phyloP scores from a whole-genome alignment of 2,113 vertebrate genomes.

The Hypomesus transpacificus region DNA sequence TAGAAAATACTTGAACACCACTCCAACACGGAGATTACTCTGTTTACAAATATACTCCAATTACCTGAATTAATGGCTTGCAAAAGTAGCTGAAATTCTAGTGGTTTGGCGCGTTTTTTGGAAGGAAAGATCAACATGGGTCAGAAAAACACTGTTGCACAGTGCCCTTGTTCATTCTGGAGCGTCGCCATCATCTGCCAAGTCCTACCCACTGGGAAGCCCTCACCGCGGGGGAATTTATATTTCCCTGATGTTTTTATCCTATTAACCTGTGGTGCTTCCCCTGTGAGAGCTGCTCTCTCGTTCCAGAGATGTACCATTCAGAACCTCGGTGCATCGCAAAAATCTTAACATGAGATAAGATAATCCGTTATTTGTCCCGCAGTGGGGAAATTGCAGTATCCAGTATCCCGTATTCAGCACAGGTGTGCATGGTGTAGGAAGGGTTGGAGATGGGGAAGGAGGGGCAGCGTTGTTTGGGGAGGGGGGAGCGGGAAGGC shows the following conservation, averaged over 20 bases:
- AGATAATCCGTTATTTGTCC: no score
- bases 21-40: constrained; percentile 34
- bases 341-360: no score
- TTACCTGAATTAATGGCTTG: constrained; percentile 49
- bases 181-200: constrained; percentile 24
- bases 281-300: not conserved
- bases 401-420: not conserved
- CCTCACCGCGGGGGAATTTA: constrained; percentile 14
- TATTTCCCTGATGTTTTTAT: constrained; percentile 15
- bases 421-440: not conserved
- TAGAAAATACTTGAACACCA: constrained; percentile 48
- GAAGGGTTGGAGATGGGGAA: not conserved
- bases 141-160: constrained; percentile 36
- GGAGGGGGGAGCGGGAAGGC: constrained; percentile 10
- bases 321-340: constrained; percentile 10
- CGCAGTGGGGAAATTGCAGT: no score
- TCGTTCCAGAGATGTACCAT: not conserved
- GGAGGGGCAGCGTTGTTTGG: constrained; percentile 18
- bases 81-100: constrained; percentile 46
- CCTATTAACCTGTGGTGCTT: constrained; percentile 7
- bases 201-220: constrained; percentile 28
- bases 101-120: constrained; percentile 19
- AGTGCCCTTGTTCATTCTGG: constrained; percentile 35
- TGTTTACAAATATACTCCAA: constrained; percentile 52
- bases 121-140: constrained; percentile 44